phyloP scores from a whole-genome alignment of 1,140 invertebrate genomes.

The Whitmania pigra region DNA sequence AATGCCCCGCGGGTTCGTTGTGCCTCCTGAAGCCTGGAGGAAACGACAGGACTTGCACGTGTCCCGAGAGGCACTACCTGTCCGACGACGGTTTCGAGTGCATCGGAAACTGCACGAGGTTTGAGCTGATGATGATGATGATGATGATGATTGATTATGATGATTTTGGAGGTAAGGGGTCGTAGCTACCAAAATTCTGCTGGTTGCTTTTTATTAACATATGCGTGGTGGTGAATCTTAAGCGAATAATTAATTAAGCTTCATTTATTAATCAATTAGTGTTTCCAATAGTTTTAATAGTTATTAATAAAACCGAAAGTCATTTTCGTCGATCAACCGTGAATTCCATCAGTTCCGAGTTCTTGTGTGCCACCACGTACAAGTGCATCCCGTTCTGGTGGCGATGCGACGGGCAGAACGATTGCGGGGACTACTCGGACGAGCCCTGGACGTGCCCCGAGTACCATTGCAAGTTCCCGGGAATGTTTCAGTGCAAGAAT shows the following conservation, averaged over 20 bases:
- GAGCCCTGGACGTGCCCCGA: conserved; percentile 56
- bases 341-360: conserved; percentile 51
- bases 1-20: conserved; percentile 55
- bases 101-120: conserved; percentile 59
- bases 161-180: no score
- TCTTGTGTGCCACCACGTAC: conserved; percentile 58
- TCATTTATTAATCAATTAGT: no score
- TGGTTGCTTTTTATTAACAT: no score
- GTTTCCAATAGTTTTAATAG: no score
- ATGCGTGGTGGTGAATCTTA: no score
- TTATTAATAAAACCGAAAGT: no score
- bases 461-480: conserved; percentile 22
- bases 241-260: no score
- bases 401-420: conserved; percentile 60
- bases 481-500: conserved; percentile 24
- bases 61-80: conserved; percentile 66
- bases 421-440: conserved; percentile 85
- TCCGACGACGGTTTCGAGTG: conserved; percentile 55
- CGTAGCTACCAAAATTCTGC: no score
- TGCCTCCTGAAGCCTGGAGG: conserved; percentile 57
- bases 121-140: conserved; percentile 13
- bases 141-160: background rate
- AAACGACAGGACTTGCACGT: conserved; percentile 50
- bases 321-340: no score
- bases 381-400: conserved; percentile 58